Percentiles rank a stretch among this genome's conserved stretches.
phyloP scores from a whole-genome alignment of 2,797 vertebrate species.

The Hephaestus fuliginosus region DNA sequence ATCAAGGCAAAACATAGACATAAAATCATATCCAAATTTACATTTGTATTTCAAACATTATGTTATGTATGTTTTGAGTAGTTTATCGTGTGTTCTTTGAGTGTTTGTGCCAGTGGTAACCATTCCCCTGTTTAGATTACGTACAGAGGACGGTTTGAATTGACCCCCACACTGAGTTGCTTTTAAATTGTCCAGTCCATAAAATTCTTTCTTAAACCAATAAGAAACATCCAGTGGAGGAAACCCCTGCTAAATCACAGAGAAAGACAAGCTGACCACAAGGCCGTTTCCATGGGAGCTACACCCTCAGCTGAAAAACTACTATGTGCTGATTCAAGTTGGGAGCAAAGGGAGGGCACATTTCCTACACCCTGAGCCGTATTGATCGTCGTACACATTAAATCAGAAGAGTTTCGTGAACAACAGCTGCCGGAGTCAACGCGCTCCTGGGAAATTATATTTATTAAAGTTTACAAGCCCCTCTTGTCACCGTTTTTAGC shows the following conservation, averaged over 20 bases:
- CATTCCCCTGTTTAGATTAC: slow-evolving; percentile 26
- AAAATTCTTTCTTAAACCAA: slow-evolving; percentile 72
- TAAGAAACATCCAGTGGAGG: slow-evolving; percentile 65
- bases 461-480: slow-evolving; percentile 33
- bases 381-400: slow-evolving; percentile 43
- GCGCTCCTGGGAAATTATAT: slow-evolving; percentile 27
- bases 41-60: slow-evolving; percentile 2
- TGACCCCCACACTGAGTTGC: slow-evolving; percentile 47
- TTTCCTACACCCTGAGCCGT: slow-evolving; percentile 47
- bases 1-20: background rate
- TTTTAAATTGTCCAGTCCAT: slow-evolving; percentile 69
- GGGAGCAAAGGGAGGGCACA: slow-evolving; percentile 46
- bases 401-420: slow-evolving; percentile 22
- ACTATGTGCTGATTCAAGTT: slow-evolving; percentile 68
- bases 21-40: background rate
- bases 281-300: slow-evolving; percentile 82
- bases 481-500: slow-evolving; percentile 42
- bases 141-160: slow-evolving; percentile 49
- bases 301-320: slow-evolving; percentile 84
- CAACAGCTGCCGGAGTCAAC: slow-evolving; percentile 5
- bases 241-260: slow-evolving; percentile 73
- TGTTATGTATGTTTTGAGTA: background rate
- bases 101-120: background rate
- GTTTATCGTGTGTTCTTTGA: slow-evolving; percentile 7
- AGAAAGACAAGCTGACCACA: slow-evolving; percentile 73